Base-by-base conservation (phyloP, 2,797 vertebrate species). In the Steatocranus sp. region DNA sequence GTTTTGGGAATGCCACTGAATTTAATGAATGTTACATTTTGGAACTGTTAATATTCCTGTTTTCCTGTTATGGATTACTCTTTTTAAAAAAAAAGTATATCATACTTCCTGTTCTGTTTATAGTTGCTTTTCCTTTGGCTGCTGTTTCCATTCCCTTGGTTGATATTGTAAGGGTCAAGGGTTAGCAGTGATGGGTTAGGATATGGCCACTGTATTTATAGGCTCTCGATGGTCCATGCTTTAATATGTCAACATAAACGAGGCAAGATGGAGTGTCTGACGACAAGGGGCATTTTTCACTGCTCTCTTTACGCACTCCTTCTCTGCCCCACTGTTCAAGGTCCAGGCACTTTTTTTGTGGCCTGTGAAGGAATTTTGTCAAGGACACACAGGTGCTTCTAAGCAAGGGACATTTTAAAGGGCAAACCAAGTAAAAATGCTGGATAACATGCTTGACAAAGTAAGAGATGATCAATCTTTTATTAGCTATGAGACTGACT, bases 211-310 rank as follows among this genome's bases (percentile, higher is more conserved):
- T 88, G 87, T 95, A 94, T 95, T 95, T 95, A 93, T 92, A 88
- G 76, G 61, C 85, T 75, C 82, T 77, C 85, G 43, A 17, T 17
- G 36, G 43, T 68, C 83, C 50, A 74, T 82, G 90, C 84, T 94
- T 92, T 91, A 89, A 95, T 93, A 86, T 87, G 89, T 94, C 94
- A 93, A 84, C 89, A 87, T 89, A 92, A 95, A 95, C 83, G 50
- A 94, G 92, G 83, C 78, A 93, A 88, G 91, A 95, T 95, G 94
- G 95, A 96, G 93, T 92, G 91, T 93, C 84, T 91, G 73, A 38
- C 85, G 92, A 95, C 94, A 95, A 73, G 93, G 85, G 82, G 78
- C 93, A 95, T 96, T 95, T 95, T 95, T 96, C 95, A 96, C 82
- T 8, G 76, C 85, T 91, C 81, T 82, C 63, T 83, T 76, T 20